Conservation (phyloP, 2,113 vertebrate species). For the Datnioides undecimradiatus region DNA sequence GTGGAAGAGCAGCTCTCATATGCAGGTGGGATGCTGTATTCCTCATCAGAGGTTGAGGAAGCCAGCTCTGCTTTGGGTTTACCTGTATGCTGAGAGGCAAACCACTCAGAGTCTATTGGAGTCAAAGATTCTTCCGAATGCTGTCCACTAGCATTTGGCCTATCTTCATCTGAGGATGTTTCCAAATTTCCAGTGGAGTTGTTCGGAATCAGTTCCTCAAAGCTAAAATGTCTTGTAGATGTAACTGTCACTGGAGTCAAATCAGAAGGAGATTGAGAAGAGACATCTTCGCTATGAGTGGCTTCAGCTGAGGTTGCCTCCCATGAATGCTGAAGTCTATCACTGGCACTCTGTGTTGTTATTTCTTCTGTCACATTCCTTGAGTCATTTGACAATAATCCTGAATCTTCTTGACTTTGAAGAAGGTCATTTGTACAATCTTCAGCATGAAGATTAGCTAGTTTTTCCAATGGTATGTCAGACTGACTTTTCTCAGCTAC, state of each 20-base stretch:
- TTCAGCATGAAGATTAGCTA: conserved; percentile 15
- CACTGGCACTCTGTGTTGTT: conserved; percentile 16
- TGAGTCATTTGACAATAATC: background rate
- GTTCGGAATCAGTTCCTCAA: conserved; percentile 57
- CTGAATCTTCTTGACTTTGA: conserved; percentile 14
- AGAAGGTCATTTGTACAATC: conserved; percentile 13
- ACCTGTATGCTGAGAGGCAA: conserved; percentile 18
- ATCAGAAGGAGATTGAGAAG: conserved; percentile 61
- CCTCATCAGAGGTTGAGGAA: conserved; percentile 63
- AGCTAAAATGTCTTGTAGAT: conserved; percentile 66
- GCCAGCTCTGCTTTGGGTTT: conserved; percentile 33
- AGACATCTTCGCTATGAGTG: conserved; percentile 45
- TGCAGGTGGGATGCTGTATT: conserved; percentile 39
- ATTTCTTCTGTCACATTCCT: conserved; percentile 23
- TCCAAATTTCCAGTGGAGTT: background rate
- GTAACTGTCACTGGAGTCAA: conserved; percentile 65
- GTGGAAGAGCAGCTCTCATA: conserved; percentile 33
- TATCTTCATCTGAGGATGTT: conserved; percentile 42
- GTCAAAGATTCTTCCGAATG: conserved; percentile 44
- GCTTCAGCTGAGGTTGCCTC: conserved; percentile 33
- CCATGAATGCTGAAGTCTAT: conserved; percentile 29
- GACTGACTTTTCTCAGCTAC: background rate
- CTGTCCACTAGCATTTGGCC: conserved; percentile 25
- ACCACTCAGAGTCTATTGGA: conserved; percentile 34
- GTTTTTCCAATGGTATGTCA: conserved; percentile 22